phyloP scores from a whole-genome alignment of 2,797 vertebrate genomes.

The Helicolenus hilgendorfi region DNA sequence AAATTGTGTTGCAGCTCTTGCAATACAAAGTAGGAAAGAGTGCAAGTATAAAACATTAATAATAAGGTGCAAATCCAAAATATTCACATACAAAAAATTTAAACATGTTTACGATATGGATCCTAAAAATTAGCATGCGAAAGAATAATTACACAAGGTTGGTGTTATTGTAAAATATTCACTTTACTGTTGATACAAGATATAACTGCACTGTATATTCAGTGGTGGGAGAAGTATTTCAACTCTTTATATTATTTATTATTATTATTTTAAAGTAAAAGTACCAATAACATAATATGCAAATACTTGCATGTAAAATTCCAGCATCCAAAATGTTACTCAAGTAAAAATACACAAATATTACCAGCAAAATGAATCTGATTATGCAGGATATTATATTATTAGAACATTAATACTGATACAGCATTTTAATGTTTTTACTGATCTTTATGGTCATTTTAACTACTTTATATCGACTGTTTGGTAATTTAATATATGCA shows the following conservation, averaged over 20 bases:
- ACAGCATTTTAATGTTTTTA: background rate
- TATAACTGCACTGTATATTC: background rate
- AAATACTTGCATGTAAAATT: background rate
- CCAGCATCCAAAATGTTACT: background rate
- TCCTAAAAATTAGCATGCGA: background rate
- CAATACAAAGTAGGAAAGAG: background rate
- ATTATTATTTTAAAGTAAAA: background rate
- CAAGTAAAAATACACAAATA: background rate
- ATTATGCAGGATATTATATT: background rate
- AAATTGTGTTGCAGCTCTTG: background rate
- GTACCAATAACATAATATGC: background rate
- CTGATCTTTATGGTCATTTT: background rate
- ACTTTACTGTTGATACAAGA: background rate
- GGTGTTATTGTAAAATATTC: background rate
- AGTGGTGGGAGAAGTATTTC: background rate
- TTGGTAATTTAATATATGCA: background rate
- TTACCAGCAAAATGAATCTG: background rate
- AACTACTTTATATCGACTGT: background rate
- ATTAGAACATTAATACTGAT: background rate
- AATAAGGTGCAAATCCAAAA: background rate
- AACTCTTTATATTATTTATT: background rate
- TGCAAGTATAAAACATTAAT: background rate
- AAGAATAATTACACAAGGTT: background rate
- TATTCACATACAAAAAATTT: background rate
- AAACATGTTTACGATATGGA: background rate